Base-by-base conservation (phyloP, 1,140 invertebrate genomes). In the Limonius californicus region DNA sequence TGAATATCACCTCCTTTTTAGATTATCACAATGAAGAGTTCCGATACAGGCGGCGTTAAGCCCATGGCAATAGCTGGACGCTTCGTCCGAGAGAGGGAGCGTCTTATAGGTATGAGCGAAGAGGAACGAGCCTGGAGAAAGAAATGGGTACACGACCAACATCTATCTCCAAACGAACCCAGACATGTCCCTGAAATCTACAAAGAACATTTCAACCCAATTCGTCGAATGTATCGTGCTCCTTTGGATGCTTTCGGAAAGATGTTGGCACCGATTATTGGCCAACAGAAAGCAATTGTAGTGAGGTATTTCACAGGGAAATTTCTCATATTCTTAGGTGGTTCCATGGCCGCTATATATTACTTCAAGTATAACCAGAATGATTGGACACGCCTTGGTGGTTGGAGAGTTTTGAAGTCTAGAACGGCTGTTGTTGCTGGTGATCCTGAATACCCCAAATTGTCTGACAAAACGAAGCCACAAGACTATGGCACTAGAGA, bases 71-170 rank as follows among this genome's bases (percentile, higher is more conserved):
- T 95, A 68, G 80, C 81, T 61, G 90, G 91, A 1, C 87, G 90
- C 57, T 82, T 90, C 77, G 81, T 78, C 14, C 74, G 74, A 0
- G 88, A 92, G 79, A 81, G 91, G 63, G 88, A 94, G 78, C 83
- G 92, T 73, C 79, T 90, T 18, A 70, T 85, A 53, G 91, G 91
- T 58, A 95, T 94, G 91, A 87, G 85, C 4, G 80, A 87, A 72
- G 87, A 85, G n/a, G 92, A 94, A 80, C 82, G 92, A 67, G 84
- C 84, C 45, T 94, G 88, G 85, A 83, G 92, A 61, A 87, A 85
- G 66, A 84, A 93, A 73, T 95, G 86, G 85, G 66, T 94, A 0
- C 86, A 92, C 74, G 91, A 93, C 80, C 91, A 93, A 80, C 71
- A 85, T 65, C 79, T 95, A 30, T 76, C 84, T 50, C 80, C 83